Evolutionary conservation across 2,888 invertebrate genomes (phyloP).

Genomic region (Sinohyriopsis cumingii): DNA sequence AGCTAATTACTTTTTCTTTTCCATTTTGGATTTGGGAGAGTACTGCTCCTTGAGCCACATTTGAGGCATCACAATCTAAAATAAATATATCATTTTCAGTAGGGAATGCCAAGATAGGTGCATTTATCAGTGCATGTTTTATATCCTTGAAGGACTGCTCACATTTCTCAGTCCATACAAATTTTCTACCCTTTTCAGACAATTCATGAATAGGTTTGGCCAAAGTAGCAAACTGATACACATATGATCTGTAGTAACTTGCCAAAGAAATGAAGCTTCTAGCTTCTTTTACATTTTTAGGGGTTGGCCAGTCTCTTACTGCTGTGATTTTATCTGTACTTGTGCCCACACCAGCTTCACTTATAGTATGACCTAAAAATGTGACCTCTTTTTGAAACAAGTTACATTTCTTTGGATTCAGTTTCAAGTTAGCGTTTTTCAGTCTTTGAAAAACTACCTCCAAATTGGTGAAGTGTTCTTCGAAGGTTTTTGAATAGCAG

Average conservation of each 20-base stretch:
- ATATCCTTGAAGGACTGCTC: too few species aligned
- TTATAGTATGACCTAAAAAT: constrained; percentile 15
- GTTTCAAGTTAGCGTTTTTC: not conserved
- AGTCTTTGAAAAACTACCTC: not conserved
- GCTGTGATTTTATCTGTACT: constrained; percentile 6
- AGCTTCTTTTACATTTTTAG: too few species aligned
- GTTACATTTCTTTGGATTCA: constrained; percentile 1
- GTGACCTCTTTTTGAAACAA: constrained; percentile 5
- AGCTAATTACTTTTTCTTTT: not conserved
- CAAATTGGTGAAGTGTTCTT: constrained; percentile 10
- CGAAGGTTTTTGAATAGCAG: constrained; percentile 20
- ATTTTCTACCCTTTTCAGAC: too few species aligned
- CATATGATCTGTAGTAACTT: too few species aligned
- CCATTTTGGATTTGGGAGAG: not conserved
- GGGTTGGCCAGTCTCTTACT: not conserved
- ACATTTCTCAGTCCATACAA: too few species aligned
- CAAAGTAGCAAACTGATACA: too few species aligned
- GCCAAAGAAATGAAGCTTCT: too few species aligned
- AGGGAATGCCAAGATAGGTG: too few species aligned
- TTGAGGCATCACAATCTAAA: not conserved
- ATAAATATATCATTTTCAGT: too few species aligned
- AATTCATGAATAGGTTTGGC: too few species aligned
- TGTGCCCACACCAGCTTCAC: constrained; percentile 11
- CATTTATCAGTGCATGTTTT: too few species aligned
- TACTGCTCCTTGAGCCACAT: not conserved